Base-by-base conservation (phyloP, 1,140 invertebrate genomes). In the Drosophila navojoa region DNA sequence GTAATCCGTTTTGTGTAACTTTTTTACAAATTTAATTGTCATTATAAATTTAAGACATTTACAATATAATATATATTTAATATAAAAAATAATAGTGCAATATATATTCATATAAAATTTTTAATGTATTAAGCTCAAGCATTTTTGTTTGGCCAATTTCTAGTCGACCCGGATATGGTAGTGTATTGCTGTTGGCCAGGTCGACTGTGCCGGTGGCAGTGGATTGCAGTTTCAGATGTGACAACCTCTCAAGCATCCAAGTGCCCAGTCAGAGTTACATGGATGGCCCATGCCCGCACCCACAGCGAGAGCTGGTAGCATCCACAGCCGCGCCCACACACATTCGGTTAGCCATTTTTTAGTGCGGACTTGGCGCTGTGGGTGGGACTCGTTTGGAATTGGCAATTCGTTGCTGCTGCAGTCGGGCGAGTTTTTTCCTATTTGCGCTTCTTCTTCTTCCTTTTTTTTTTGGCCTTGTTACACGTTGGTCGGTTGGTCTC, bases 271-370 rank as follows among this genome's bases (percentile, higher is more conserved):
- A 45, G 7, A 62, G 27, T 40, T 44, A 52, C 57, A 66, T 49
- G 27, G 54, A 54, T 52, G 52, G n/a, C 7, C 25, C 29, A 29
- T 44, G 15, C 58, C 15, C 16, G 29, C 50, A 53, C 11, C 15
- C 42, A 47, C 42, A 4, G n/a, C n/a, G 19, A n/a, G n/a, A 25
- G 35, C 15, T 15, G 15, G 55, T 60, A 19, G 55, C 64, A 76
- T 76, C 77, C 82, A 86, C 82, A 86, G 79, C 84, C 82, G 82
- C 82, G 82, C 82, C 82, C 82, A 87, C 82, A 86, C 79, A 86
- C 82, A 86, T 82, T 86, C 79, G 82, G 82, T 86, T 86, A 86
- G 82, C 82, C 82, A 86, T 86, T 86, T 87, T 87, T 87, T 87
- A 89, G 82, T 87, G 82, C 77, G 66, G 79, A 64, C 32, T 62